A percentile compares a stretch with the other conserved stretches of the same genome.
These are phyloP conservation scores for Scartelaos histophorus DNA, from an alignment of 2,113 vertebrate genomes.

Conservation along the genomic window DNA sequence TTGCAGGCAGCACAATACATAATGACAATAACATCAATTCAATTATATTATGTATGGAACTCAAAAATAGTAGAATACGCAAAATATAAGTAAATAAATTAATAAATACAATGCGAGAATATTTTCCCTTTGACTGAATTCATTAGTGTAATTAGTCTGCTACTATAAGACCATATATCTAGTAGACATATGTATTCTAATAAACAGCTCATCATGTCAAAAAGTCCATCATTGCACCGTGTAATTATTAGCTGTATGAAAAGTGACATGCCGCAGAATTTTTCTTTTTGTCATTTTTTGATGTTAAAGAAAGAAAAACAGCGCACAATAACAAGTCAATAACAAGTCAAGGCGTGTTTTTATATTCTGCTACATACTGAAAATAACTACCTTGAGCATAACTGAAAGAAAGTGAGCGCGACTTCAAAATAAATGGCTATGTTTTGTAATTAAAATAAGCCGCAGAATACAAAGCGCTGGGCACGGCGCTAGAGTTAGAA, in stretches of 20 bases:
- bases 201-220: not conserved
- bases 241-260: not conserved
- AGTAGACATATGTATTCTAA: not conserved
- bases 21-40: too few relatives aligned
- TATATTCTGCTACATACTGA: slow-evolving; percentile 48
- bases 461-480: slow-evolving; percentile 3
- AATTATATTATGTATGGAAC: too few relatives aligned
- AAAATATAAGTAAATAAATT: too few relatives aligned
- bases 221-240: not conserved
- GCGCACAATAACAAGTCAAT: not conserved
- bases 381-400: slow-evolving; percentile 45
- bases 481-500: not conserved
- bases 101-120: too few relatives aligned
- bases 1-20: too few relatives aligned
- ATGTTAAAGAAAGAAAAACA: not conserved
- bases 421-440: slow-evolving; percentile 13
- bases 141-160: too few relatives aligned
- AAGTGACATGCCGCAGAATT: not conserved
- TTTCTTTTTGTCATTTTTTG: not conserved
- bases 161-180: not conserved
- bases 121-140: too few relatives aligned
- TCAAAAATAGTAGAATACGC: too few relatives aligned
- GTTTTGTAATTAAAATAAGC: slow-evolving; percentile 26
- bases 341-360: slow-evolving; percentile 6
- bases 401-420: slow-evolving; percentile 19